Percentiles rank a stretch among this genome's conserved stretches.
Evolutionary conservation across 2,888 invertebrate species (phyloP).

Genomic region (Coremacera marginata): DNA sequence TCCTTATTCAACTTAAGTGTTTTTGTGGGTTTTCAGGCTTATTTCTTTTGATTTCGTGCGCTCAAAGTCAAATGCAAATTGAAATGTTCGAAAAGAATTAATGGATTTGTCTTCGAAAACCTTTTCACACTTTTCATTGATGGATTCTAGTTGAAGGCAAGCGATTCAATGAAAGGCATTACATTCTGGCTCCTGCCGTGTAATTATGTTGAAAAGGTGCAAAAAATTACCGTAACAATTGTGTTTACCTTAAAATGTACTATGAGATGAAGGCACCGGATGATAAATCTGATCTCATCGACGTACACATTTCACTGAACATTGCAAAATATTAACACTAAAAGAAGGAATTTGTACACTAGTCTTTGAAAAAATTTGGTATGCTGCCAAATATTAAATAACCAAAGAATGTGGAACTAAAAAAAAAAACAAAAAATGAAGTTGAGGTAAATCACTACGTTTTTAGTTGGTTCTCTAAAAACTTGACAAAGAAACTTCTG

Average conservation of each 20-base stretch:
- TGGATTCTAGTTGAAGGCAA: neutral
- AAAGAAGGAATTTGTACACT: no score
- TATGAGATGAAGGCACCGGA: neutral
- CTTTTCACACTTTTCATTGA: conserved; percentile 60
- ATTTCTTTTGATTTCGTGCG: conserved; percentile 17
- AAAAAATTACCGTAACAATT: conserved; percentile 66
- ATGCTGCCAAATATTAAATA: no score
- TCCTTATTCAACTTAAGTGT: conserved; percentile 20
- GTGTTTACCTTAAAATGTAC: conserved; percentile 63
- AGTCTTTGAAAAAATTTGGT: no score
- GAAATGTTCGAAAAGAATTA: conserved; percentile 52
- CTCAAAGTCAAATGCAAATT: conserved; percentile 68
- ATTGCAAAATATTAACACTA: no score
- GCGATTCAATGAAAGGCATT: conserved; percentile 24
- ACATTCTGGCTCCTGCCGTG: conserved; percentile 60
- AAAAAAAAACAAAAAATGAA: no score
- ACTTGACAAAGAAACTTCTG: no score
- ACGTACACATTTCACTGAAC: neutral
- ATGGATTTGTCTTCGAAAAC: conserved; percentile 45
- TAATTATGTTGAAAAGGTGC: conserved; percentile 67
- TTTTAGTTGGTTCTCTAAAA: no score
- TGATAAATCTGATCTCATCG: neutral
- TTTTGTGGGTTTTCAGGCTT: conserved; percentile 24
- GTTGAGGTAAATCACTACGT: no score
- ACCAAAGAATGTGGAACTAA: no score